Conservation (phyloP, 92 coral and sea anemone genomes). For the Micromussa lordhowensis region DNA sequence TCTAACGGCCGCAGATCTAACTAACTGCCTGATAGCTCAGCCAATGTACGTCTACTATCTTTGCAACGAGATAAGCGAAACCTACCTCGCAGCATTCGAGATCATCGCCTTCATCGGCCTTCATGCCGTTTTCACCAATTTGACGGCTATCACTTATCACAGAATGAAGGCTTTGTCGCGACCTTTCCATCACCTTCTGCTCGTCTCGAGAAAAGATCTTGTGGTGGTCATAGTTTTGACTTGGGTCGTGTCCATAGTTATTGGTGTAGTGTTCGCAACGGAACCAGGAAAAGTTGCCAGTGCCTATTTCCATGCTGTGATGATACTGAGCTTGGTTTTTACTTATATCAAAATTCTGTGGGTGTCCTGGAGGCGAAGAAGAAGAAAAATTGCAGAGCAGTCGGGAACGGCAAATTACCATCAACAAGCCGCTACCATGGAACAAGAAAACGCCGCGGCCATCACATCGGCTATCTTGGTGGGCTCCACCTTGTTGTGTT, state of each 20-base stretch:
- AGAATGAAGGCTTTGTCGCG: constrained; percentile 58
- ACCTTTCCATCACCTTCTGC: constrained; percentile 65
- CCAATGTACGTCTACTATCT: constrained; percentile 66
- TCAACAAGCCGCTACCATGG: constrained; percentile 47
- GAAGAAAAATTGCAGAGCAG: constrained; percentile 48
- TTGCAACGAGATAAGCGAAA: constrained; percentile 7
- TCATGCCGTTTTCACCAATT: constrained; percentile 59
- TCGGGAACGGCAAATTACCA: constrained; percentile 39
- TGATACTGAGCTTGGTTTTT: constrained; percentile 39
- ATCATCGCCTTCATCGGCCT: constrained; percentile 53
- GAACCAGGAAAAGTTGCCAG: constrained; percentile 29
- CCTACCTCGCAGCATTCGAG: constrained; percentile 52
- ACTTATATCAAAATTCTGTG: constrained; percentile 46
- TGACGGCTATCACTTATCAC: constrained; percentile 57
- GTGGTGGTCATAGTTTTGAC: constrained; percentile 27
- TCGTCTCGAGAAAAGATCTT: constrained; percentile 51
- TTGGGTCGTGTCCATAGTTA: constrained; percentile 41
- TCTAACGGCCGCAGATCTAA: constrained; percentile 56
- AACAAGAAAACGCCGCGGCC: constrained; percentile 57
- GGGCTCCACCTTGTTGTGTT: constrained; percentile 59
- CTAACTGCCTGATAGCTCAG: constrained; percentile 61
- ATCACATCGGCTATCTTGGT: constrained; percentile 72
- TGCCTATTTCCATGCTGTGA: constrained; percentile 56
- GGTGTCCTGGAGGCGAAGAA: constrained; percentile 46
- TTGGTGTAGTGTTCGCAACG: constrained; percentile 51